Evolutionary conservation across 2,797 vertebrate genomes (phyloP).

Genomic region (Cossypha polioptera): DNA sequence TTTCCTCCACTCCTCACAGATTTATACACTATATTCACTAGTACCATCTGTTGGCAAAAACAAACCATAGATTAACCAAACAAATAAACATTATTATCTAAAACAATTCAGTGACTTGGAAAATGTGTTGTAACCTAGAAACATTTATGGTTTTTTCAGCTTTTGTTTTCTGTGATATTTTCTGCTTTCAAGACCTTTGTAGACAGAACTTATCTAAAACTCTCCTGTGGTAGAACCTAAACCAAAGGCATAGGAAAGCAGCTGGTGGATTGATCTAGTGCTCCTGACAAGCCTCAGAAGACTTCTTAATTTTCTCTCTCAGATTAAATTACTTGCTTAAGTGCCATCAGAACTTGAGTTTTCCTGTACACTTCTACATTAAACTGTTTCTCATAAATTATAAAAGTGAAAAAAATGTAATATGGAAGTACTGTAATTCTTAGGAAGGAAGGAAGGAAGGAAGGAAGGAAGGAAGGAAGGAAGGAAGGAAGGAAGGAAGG

Average conservation of each 20-base stretch:
- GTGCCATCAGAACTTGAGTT: not conserved
- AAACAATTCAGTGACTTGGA: not conserved
- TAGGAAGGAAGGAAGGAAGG: too few relatives aligned
- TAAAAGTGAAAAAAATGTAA: not conserved
- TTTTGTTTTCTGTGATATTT: not conserved
- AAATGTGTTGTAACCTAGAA: not conserved
- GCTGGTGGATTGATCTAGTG: not conserved
- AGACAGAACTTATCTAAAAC: not conserved
- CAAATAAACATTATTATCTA: not conserved
- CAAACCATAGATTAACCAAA: not conserved
- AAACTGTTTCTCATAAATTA: not conserved
- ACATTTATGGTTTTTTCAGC: fast-evolving
- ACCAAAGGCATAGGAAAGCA: not conserved
- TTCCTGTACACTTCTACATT: not conserved
- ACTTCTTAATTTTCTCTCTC: not conserved
- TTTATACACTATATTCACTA: not conserved
- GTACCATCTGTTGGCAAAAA: not conserved
- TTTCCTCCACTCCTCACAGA: not conserved
- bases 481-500: not conserved
- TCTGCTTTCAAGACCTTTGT: not conserved
- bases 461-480: not conserved
- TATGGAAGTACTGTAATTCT: not conserved
- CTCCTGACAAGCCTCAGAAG: not conserved
- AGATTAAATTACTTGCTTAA: not conserved
- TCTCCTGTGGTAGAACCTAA: not conserved